Conservation (phyloP, 2,113 vertebrate species). For the Chaetorhynchus papuensis region DNA sequence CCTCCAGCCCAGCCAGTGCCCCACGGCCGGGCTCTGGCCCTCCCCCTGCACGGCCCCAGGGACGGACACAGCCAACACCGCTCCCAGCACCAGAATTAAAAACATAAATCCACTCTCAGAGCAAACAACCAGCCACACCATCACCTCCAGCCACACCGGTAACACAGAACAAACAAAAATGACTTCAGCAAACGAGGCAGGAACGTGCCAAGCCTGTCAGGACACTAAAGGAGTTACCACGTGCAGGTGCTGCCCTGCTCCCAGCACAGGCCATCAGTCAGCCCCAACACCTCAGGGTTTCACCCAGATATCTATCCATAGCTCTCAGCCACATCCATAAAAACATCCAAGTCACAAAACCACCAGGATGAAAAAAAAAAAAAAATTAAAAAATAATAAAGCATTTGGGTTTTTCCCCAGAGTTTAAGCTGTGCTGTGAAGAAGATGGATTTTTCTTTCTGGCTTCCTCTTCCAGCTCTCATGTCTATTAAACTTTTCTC, state of each 20-base stretch:
- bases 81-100: not conserved
- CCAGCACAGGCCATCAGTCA: not conserved
- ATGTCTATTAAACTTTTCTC: not conserved
- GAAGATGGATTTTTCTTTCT: not conserved
- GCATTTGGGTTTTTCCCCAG: not conserved
- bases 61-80: not conserved
- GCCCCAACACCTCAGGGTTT: not conserved
- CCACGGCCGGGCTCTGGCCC: rapidly evolving
- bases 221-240: not conserved
- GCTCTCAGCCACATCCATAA: not conserved
- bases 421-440: not conserved
- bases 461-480: not conserved
- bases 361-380: not conserved
- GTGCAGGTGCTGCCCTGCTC: not conserved
- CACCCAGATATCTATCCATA: not conserved
- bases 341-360: not conserved
- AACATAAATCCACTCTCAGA: not conserved
- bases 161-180: not conserved
- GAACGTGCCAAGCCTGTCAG: rapidly evolving
- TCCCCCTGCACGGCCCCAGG: not conserved
- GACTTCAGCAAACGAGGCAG: not conserved
- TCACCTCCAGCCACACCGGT: not conserved
- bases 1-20: not conserved
- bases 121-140: not conserved
- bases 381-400: not conserved